Evolutionary conservation across 2,797 vertebrate species (phyloP).

Genomic region (Aythya fuligula): DNA sequence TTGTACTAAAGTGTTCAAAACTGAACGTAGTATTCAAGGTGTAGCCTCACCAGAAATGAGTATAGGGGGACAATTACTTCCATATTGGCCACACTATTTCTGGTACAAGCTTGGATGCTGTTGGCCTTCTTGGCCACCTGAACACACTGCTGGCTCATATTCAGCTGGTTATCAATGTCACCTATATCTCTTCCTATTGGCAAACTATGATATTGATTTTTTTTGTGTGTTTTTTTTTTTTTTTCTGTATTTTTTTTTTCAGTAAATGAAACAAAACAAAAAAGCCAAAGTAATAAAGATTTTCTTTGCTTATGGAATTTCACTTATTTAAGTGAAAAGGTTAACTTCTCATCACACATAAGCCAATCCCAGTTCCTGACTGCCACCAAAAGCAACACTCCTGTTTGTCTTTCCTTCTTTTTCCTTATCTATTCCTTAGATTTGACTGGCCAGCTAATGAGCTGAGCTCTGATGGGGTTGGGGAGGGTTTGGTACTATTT

Average conservation of each 20-base stretch:
- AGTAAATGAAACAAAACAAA: not conserved
- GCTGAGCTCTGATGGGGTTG: not conserved
- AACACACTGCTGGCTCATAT: no score
- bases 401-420: not conserved
- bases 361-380: not conserved
- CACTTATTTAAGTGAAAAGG: accelerated
- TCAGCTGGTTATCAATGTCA: not conserved
- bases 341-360: not conserved
- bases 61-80: no score
- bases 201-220: not conserved
- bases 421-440: not conserved
- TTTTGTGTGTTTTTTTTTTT: not conserved
- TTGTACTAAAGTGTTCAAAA: no score
- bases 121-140: no score
- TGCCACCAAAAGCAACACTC: not conserved
- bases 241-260: not conserved
- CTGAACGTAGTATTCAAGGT: no score
- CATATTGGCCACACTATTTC: no score
- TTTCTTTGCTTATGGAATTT: not conserved
- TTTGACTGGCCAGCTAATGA: not conserved
- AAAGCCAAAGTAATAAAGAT: not conserved
- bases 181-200: not conserved
- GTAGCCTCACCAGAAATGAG: no score
- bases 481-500: not conserved
- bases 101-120: no score